Conservation (phyloP, 1,140 invertebrate species). For the Saccostrea cuccullata region DNA sequence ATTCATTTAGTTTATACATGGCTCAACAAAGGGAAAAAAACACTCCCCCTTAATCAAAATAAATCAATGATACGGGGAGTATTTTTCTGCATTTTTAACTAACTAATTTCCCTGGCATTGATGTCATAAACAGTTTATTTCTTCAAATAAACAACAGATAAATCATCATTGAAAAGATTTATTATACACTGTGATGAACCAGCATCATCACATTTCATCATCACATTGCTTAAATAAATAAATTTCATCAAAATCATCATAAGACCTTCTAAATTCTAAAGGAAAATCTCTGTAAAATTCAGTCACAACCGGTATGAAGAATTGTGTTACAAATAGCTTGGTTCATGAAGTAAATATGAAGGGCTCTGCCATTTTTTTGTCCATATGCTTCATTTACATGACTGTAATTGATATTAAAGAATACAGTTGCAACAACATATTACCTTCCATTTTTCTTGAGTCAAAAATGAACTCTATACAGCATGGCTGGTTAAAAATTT, state of each 20-base stretch:
- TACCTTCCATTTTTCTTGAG: too few relatives aligned
- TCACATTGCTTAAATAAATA: slow-evolving; percentile 19
- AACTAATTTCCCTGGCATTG: too few relatives aligned
- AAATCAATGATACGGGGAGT: too few relatives aligned
- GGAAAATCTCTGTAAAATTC: neutral
- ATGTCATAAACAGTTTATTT: too few relatives aligned
- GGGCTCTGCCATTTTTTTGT: neutral
- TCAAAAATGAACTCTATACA: too few relatives aligned
- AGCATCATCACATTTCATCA: neutral
- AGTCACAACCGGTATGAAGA: slow-evolving; percentile 21
- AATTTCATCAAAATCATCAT: neutral
- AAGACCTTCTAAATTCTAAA: neutral
- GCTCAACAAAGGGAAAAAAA: too few relatives aligned
- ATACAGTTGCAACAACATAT: too few relatives aligned
- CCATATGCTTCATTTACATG: neutral
- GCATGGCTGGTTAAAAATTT: too few relatives aligned
- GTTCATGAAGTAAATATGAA: neutral
- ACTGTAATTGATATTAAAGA: too few relatives aligned
- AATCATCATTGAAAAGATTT: slow-evolving; percentile 7
- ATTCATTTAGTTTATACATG: too few relatives aligned
- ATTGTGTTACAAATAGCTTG: neutral
- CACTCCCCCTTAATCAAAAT: too few relatives aligned
- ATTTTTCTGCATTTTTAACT: too few relatives aligned
- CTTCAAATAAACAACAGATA: neutral
- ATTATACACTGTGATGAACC: slow-evolving; percentile 6